phyloP scores from a whole-genome alignment of 2,113 vertebrate species.

The Forbesichthys agassizii region DNA sequence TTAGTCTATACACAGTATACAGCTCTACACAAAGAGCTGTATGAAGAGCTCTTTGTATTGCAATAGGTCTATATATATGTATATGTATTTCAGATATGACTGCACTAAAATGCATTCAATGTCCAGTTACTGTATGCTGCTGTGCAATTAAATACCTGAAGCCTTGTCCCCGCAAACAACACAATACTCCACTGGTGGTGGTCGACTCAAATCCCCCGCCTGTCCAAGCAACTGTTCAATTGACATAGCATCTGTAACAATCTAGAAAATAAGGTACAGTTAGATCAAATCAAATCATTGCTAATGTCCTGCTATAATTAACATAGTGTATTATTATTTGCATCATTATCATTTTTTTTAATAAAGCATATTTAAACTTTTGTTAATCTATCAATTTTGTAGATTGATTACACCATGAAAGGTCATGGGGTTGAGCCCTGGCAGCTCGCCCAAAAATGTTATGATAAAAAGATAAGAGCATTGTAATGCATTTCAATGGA shows the following conservation, averaged over 20 bases:
- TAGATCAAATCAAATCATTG: conserved; percentile 1
- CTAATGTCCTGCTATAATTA: not conserved
- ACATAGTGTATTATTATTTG: not conserved
- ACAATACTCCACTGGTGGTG: conserved; percentile 95
- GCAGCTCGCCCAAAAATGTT: too few species aligned
- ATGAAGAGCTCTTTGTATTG: too few species aligned
- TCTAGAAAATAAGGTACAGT: conserved; percentile 72
- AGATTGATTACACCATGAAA: too few species aligned
- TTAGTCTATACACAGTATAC: too few species aligned
- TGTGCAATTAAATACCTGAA: conserved; percentile 80
- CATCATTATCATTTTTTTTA: too few species aligned
- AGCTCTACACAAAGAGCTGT: too few species aligned
- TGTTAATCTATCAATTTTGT: too few species aligned
- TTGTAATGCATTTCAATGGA: too few species aligned
- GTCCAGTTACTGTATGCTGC: not conserved
- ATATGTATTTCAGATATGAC: not conserved
- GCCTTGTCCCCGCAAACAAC: conserved; percentile 98
- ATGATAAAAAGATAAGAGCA: not conserved
- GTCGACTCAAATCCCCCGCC: conserved; percentile 84
- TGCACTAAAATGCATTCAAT: not conserved
- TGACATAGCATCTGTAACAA: conserved; percentile 94
- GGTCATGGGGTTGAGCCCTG: too few species aligned
- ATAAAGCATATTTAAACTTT: too few species aligned
- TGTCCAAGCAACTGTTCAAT: conserved; percentile 93
- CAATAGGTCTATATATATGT: too few species aligned